Evolutionary conservation across 2,113 vertebrate genomes (phyloP).

Genomic region (Scomber colias): DNA sequence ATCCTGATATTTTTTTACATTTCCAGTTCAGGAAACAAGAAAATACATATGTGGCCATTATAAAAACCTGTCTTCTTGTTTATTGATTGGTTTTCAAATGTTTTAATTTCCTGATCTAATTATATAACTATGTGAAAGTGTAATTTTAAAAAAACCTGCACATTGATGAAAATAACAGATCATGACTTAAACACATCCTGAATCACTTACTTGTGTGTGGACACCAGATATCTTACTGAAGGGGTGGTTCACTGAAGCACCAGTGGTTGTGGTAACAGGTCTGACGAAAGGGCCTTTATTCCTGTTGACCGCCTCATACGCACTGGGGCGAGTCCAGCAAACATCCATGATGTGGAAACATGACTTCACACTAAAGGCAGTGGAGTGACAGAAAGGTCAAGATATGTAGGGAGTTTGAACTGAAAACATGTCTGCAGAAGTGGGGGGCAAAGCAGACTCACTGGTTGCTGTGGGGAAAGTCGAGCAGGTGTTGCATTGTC

Average conservation of each 20-base stretch:
- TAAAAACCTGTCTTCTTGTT: neutral
- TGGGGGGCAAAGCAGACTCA: conserved; percentile 75
- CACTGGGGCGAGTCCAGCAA: conserved; percentile 91
- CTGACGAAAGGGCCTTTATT: conserved; percentile 93
- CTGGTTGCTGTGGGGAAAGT: conserved; percentile 99
- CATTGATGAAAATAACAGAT: too few relatives aligned
- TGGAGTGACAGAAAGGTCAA: neutral
- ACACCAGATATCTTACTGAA: conserved; percentile 92
- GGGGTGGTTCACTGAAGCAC: conserved; percentile 87
- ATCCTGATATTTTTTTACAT: neutral
- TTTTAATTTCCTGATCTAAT: neutral
- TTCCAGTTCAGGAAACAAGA: neutral
- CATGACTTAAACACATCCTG: neutral
- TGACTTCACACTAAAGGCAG: conserved; percentile 90
- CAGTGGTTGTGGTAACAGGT: conserved; percentile 86
- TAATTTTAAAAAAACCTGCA: neutral
- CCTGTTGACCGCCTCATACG: conserved; percentile 89
- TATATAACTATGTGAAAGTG: neutral
- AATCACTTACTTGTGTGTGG: conserved; percentile 91
- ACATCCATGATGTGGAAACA: conserved; percentile 99
- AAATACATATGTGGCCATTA: neutral
- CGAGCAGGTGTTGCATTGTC: conserved; percentile 97
- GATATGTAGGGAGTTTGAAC: neutral
- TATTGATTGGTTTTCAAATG: neutral
- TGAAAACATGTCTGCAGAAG: conserved; percentile 3